These are phyloP conservation scores for Labia minor DNA, from an alignment of 2,888 invertebrate genomes.

Conservation along the genomic window DNA sequence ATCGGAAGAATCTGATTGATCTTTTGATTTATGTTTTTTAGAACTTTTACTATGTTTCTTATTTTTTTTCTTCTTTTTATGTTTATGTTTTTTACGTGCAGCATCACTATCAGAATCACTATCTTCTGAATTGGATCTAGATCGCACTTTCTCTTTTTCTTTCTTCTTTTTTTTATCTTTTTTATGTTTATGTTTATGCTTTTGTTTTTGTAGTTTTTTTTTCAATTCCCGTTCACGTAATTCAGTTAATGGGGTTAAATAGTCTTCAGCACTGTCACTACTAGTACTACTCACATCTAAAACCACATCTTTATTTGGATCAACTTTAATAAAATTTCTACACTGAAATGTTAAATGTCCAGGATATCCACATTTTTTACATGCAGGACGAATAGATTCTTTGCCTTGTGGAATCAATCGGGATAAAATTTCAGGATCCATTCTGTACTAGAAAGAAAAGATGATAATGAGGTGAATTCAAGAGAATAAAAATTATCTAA, in stretches of 20 bases:
- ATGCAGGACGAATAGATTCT: conserved; percentile 69
- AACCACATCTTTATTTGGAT: conserved; percentile 85
- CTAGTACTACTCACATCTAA: conserved; percentile 91
- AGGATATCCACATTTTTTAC: conserved; percentile 91
- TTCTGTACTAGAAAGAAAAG: conserved; percentile 24
- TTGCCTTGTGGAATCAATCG: conserved; percentile 52
- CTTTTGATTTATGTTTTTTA: conserved; percentile 3
- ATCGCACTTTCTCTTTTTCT: conserved; percentile 34
- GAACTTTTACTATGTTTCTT: conserved; percentile 34
- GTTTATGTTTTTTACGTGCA: conserved; percentile 23
- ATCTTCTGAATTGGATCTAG: conserved; percentile 29
- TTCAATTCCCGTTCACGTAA: conserved; percentile 65
- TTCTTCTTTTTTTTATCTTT: conserved; percentile 31
- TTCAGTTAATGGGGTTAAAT: conserved; percentile 70
- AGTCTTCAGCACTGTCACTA: conserved; percentile 73
- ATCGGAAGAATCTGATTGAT: neutral
- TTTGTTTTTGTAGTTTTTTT: conserved; percentile 54
- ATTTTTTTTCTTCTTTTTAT: conserved; percentile 29
- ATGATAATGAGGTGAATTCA: no score
- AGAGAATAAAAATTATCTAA: no score
- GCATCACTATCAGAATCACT: conserved; percentile 32
- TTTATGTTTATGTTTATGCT: conserved; percentile 47
- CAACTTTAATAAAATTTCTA: conserved; percentile 85
- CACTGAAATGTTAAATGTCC: conserved; percentile 95
- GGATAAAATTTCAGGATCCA: conserved; percentile 41